A percentile compares a stretch with the other conserved stretches of the same genome.
These are phyloP conservation scores for Drosophila subquinaria DNA, from an alignment of 2,888 invertebrate genomes.

Conservation along the genomic window DNA sequence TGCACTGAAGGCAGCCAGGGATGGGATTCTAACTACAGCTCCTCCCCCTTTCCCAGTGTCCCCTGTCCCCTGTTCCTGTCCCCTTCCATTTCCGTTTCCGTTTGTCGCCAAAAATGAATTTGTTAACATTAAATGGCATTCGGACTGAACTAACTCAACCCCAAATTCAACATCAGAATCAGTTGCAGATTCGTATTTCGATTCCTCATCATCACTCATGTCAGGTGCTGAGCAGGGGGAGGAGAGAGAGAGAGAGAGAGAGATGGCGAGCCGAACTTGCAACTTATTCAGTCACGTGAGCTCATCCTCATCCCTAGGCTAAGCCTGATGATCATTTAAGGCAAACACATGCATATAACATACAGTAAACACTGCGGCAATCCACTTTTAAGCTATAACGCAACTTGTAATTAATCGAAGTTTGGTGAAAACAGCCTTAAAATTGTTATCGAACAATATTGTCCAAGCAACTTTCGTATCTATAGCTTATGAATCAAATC, in stretches of 20 bases:
- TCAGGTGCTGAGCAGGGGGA: slow-evolving; percentile 4
- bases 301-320: not conserved
- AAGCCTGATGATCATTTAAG: slow-evolving; percentile 46
- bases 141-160: slow-evolving; percentile 14
- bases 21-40: slow-evolving; percentile 1
- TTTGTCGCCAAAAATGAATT: slow-evolving; percentile 72
- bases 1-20: not conserved
- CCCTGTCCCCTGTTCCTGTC: not conserved
- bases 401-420: not conserved
- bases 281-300: slow-evolving; percentile 58
- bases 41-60: not conserved
- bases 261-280: slow-evolving; percentile 43
- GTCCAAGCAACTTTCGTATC: not conserved
- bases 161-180: not conserved
- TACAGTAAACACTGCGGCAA: not conserved
- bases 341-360: slow-evolving; percentile 4
- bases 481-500: not conserved
- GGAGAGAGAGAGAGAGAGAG: not conserved
- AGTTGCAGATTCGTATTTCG: slow-evolving; percentile 7
- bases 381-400: not conserved
- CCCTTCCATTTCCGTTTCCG: slow-evolving; percentile 52
- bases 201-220: slow-evolving; percentile 48
- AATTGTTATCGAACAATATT: not conserved
- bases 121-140: slow-evolving; percentile 73
- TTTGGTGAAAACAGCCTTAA: not conserved